Conservation (phyloP, 2,113 vertebrate species). For the Lampris megalopsis region DNA sequence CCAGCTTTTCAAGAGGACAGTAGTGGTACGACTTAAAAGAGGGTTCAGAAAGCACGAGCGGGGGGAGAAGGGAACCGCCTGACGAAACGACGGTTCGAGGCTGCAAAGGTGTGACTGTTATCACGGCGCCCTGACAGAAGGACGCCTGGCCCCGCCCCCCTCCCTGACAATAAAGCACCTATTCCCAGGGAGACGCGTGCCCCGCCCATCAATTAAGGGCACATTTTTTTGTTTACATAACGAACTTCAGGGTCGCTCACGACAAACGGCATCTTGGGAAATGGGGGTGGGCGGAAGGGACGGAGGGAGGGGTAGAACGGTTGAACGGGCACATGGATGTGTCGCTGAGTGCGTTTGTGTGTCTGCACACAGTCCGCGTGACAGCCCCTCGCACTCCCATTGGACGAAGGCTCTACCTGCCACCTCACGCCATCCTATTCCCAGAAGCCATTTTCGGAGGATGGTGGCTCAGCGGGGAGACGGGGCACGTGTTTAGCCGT, state of each 20-base stretch:
- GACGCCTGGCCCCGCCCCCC: conserved; percentile 56
- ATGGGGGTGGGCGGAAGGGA: background rate
- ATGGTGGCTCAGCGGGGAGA: background rate
- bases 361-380: conserved; percentile 56
- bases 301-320: background rate
- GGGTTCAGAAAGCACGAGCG: no score
- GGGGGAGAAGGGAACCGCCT: background rate
- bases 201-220: conserved; percentile 64
- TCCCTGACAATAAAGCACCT: conserved; percentile 11
- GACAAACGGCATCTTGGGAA: conserved; percentile 69
- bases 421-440: conserved; percentile 51
- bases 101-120: background rate
- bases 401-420: conserved; percentile 74
- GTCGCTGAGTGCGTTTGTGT: conserved; percentile 22
- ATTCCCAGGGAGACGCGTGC: conserved; percentile 64
- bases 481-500: conserved; percentile 60
- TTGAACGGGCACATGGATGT: conserved; percentile 42
- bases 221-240: conserved; percentile 74
- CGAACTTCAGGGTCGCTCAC: conserved; percentile 66
- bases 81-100: conserved; percentile 25
- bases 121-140: conserved; percentile 40
- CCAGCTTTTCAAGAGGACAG: no score
- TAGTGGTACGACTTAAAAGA: no score
- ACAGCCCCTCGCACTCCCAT: conserved; percentile 53
- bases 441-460: conserved; percentile 46